Percentiles rank a stretch among this genome's conserved stretches.
Conservation (phyloP, 2,797 vertebrate species). For the Pangasius macronema region DNA sequence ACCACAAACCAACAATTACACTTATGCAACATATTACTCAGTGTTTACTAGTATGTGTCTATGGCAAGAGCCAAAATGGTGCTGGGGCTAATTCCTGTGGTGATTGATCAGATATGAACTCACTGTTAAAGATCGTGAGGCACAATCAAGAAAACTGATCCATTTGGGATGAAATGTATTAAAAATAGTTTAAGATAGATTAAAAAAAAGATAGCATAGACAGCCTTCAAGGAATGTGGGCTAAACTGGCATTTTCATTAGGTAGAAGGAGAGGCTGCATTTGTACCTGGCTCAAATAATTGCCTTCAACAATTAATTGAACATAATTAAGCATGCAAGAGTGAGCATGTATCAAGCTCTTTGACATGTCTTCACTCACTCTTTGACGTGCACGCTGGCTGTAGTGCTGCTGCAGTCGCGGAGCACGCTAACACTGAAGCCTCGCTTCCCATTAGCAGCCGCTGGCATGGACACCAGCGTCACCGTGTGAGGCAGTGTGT, state of each 20-base stretch:
- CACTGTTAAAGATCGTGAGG: neutral
- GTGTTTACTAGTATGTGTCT: conserved; percentile 14
- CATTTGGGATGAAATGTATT: neutral
- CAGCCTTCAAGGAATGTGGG: neutral
- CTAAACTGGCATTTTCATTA: neutral
- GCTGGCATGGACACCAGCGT: conserved; percentile 93
- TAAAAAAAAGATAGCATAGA: neutral
- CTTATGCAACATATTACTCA: conserved; percentile 50
- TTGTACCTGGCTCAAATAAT: neutral
- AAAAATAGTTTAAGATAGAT: neutral
- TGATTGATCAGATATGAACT: conserved; percentile 9
- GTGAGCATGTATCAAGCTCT: neutral
- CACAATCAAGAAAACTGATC: neutral
- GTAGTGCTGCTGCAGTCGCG: conserved; percentile 80
- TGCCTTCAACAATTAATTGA: neutral
- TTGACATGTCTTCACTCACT: conserved; percentile 79
- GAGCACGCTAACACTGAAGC: conserved; percentile 87
- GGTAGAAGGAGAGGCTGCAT: neutral
- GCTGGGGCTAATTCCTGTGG: conserved; percentile 15
- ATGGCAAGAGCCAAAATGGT: conserved; percentile 2
- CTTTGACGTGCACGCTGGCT: conserved; percentile 88
- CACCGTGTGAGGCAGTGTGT: conserved; percentile 90
- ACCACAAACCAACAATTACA: conserved; percentile 48
- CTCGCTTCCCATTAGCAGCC: conserved; percentile 87
- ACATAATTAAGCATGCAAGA: too few species aligned